A percentile compares a stretch with the other conserved stretches of the same genome.
Evolutionary conservation across 2,888 invertebrate genomes (phyloP).

Genomic region (Psococerastis gibbosa): DNA sequence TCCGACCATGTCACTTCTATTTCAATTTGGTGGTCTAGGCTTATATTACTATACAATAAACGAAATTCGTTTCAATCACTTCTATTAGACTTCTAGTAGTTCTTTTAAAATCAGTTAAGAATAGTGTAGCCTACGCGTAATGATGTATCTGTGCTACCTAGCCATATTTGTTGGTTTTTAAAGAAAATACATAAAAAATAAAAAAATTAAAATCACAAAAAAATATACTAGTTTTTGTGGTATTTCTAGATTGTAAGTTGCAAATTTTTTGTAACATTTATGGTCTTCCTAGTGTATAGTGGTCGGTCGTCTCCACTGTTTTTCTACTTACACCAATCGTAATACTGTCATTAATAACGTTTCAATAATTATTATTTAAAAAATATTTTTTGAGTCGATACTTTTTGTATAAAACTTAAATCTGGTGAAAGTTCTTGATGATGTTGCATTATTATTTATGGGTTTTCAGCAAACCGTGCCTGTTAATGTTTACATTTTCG

Average conservation of each 20-base stretch:
- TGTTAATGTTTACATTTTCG: no score
- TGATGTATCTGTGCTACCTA: not conserved
- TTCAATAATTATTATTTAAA: not conserved
- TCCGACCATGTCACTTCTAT: no score
- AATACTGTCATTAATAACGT: not conserved
- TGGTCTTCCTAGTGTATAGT: slow-evolving; percentile 5
- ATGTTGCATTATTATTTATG: no score
- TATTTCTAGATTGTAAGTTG: not conserved
- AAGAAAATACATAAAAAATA: slow-evolving; percentile 4
- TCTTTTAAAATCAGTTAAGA: no score
- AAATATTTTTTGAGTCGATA: not conserved
- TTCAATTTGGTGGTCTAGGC: no score
- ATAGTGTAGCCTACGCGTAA: no score
- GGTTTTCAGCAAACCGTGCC: no score
- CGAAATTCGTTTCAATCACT: no score
- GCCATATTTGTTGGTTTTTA: not conserved
- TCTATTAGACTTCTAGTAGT: no score
- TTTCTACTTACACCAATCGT: slow-evolving; percentile 9
- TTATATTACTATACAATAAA: no score
- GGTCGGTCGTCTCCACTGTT: slow-evolving; percentile 8
- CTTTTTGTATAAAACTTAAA: not conserved
- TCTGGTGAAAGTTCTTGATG: no score
- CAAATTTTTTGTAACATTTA: slow-evolving; percentile 5
- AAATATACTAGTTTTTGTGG: not conserved
- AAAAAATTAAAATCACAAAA: not conserved